These are phyloP conservation scores for Vannuccia rotundouncinata DNA, from an alignment of 2,888 invertebrate genomes.

Conservation along the genomic window DNA sequence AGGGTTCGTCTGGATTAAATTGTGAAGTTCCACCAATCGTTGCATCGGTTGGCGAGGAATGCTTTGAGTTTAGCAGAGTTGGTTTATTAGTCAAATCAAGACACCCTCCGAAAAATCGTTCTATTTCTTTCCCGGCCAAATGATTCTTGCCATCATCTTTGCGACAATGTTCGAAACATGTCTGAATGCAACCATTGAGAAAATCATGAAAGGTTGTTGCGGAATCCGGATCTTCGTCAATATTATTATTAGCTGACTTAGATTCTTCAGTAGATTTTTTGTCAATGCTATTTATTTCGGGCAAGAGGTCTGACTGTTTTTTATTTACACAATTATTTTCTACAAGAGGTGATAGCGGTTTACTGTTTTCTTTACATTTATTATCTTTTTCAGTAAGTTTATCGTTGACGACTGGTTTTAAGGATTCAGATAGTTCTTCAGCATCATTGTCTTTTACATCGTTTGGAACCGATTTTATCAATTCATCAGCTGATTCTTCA, in stretches of 20 bases:
- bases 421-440: too few relatives aligned
- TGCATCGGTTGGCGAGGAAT: neutral
- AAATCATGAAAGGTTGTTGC: neutral
- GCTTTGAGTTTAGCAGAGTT: neutral
- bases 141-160: neutral
- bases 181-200: slow-evolving; percentile 13
- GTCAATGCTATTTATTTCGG: neutral
- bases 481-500: neutral
- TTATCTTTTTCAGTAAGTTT: neutral
- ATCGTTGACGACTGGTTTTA: too few relatives aligned
- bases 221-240: neutral
- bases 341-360: too few relatives aligned
- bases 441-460: neutral
- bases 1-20: slow-evolving; percentile 1
- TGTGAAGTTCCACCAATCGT: neutral
- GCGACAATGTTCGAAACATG: neutral
- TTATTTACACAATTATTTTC: too few relatives aligned
- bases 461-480: neutral
- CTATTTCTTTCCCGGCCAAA: neutral
- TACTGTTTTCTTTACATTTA: neutral
- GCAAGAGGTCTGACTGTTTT: neutral
- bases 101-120: neutral
- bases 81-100: neutral
- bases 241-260: neutral
- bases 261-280: neutral